phyloP scores from a whole-genome alignment of 1,140 invertebrate species.

The Drosophila repleta region DNA sequence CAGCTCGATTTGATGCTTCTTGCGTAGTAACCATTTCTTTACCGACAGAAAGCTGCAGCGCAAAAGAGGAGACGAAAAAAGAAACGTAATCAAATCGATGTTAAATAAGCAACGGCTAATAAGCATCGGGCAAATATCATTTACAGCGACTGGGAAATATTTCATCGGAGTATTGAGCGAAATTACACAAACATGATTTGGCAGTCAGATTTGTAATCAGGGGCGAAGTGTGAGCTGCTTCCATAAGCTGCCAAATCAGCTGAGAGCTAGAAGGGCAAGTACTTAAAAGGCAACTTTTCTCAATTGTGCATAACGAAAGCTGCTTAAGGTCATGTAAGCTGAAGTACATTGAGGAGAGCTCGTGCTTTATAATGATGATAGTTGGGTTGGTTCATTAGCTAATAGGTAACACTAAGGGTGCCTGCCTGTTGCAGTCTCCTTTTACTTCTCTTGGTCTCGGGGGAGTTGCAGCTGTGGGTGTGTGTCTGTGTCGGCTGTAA shows the following conservation, averaged over 20 bases:
- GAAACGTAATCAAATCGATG: slow-evolving; percentile 8
- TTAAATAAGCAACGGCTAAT: slow-evolving; percentile 1
- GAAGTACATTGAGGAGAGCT: neutral
- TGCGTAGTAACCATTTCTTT: slow-evolving; percentile 98
- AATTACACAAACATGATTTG: slow-evolving; percentile 1
- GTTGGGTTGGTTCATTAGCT: slow-evolving; percentile 15
- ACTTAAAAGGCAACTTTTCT: too few relatives aligned
- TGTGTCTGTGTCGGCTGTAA: too few relatives aligned
- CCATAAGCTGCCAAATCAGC: slow-evolving; percentile 1
- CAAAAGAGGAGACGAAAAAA: neutral
- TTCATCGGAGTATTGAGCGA: neutral
- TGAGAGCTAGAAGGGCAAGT: neutral
- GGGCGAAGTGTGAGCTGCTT: neutral
- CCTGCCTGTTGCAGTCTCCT: neutral
- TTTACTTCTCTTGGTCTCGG: too few relatives aligned
- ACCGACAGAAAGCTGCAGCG: slow-evolving; percentile 95
- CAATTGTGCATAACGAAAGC: too few relatives aligned
- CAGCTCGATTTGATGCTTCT: slow-evolving; percentile 98
- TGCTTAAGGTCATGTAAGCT: too few relatives aligned
- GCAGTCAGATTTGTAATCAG: neutral
- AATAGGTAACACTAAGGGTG: slow-evolving; percentile 10
- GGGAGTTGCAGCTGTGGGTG: too few relatives aligned
- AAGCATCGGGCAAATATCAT: slow-evolving; percentile 8
- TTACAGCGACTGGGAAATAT: neutral
- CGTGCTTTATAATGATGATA: neutral